Evolutionary conservation across 2,888 invertebrate genomes (phyloP).

Genomic region (Sylvicola cinctus): DNA sequence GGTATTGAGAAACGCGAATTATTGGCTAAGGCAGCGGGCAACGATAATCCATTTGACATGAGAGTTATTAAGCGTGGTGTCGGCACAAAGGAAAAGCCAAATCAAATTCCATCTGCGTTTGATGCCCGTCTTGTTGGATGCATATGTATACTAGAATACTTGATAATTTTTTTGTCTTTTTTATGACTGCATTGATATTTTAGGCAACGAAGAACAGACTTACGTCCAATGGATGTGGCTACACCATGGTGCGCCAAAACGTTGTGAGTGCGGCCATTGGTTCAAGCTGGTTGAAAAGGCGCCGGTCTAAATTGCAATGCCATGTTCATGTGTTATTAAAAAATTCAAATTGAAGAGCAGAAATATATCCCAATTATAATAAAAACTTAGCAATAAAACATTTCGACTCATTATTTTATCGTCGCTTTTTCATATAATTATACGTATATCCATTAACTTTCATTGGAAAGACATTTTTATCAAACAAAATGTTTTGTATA

Average conservation of each 20-base stretch:
- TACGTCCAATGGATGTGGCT: constrained; percentile 90
- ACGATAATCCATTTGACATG: constrained; percentile 74
- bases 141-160: constrained; percentile 42
- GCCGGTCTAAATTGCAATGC: constrained; percentile 45
- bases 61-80: constrained; percentile 59
- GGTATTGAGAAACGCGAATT: constrained; percentile 83
- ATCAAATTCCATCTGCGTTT: constrained; percentile 75
- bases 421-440: no score
- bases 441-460: no score
- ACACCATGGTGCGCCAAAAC: constrained; percentile 68
- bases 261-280: constrained; percentile 95
- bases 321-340: no score
- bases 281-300: constrained; percentile 73
- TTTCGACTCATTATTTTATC: no score
- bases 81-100: constrained; percentile 71
- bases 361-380: no score
- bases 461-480: no score
- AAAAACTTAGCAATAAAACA: no score
- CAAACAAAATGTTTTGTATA: no score
- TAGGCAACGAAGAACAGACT: constrained; percentile 75
- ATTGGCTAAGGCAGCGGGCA: constrained; percentile 65
- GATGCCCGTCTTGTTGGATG: constrained; percentile 85
- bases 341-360: no score
- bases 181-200: constrained; percentile 8
- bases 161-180: not conserved